A percentile compares a stretch with the other conserved stretches of the same genome.
Conservation (phyloP, 2,888 invertebrate species). For the Masnerella sp. region DNA sequence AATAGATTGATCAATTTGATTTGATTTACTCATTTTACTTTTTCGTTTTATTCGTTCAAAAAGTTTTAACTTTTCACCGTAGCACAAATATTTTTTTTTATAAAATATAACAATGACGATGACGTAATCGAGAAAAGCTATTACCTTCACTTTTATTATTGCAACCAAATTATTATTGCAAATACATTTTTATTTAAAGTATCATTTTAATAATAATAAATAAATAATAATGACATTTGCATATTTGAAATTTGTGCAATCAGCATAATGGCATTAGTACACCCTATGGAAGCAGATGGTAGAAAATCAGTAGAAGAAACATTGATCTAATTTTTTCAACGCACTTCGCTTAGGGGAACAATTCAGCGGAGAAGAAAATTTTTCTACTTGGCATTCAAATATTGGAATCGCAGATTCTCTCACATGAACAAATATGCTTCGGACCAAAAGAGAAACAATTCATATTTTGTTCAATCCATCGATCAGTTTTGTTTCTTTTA, state of each 20-base stretch:
- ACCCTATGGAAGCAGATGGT: constrained; percentile 2
- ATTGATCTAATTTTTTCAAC: constrained; percentile 11
- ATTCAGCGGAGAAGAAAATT: not conserved
- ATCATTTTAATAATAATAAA: too few species aligned
- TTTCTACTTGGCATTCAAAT: not conserved
- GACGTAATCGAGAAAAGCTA: too few species aligned
- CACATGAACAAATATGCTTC: not conserved
- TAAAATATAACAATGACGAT: too few species aligned
- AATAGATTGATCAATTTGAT: too few species aligned
- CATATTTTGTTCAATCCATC: too few species aligned
- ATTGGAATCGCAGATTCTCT: not conserved
- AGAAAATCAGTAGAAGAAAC: constrained; percentile 5
- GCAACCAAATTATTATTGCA: not conserved
- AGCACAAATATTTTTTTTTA: too few species aligned
- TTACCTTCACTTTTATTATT: too few species aligned
- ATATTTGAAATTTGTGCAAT: not conserved
- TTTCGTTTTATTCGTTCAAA: too few species aligned
- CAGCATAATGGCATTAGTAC: not conserved
- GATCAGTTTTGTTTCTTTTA: too few species aligned
- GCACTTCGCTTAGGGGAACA: not conserved
- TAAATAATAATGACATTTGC: not conserved
- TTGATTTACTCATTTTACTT: too few species aligned
- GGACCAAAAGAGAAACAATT: too few species aligned
- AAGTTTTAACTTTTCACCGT: too few species aligned
- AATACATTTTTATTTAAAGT: not conserved